These are phyloP conservation scores for Spodoptera picta DNA, from an alignment of 2,888 invertebrate genomes.

Conservation along the genomic window DNA sequence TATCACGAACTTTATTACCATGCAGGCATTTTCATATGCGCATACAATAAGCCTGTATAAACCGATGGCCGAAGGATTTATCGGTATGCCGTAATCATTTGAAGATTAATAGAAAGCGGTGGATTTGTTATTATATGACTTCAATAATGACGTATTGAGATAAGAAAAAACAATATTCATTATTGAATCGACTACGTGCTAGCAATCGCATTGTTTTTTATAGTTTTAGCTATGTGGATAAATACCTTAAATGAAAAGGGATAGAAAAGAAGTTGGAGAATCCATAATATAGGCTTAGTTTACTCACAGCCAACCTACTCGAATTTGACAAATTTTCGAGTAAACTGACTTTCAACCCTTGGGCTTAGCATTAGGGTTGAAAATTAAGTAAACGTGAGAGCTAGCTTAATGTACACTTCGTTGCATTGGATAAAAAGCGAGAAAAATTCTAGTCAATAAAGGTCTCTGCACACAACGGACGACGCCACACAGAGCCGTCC, in stretches of 20 bases:
- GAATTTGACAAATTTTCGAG: too few relatives aligned
- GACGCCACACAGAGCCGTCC: too few relatives aligned
- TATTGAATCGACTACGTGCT: constrained; percentile 17
- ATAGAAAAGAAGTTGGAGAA: constrained; percentile 3
- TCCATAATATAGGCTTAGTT: too few relatives aligned
- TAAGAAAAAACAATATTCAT: constrained; percentile 10
- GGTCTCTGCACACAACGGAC: too few relatives aligned
- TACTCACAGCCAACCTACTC: too few relatives aligned
- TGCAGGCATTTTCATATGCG: constrained; percentile 9
- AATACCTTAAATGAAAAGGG: not conserved
- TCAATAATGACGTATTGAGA: constrained; percentile 11
- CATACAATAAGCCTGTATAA: not conserved
- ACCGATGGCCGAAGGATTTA: constrained; percentile 9
- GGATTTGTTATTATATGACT: constrained; percentile 35
- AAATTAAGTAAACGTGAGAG: too few relatives aligned
- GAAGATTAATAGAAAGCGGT: constrained; percentile 29
- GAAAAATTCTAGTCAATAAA: too few relatives aligned
- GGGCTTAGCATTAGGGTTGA: too few relatives aligned
- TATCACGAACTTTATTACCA: constrained; percentile 32
- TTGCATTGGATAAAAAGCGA: too few relatives aligned
- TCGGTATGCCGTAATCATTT: constrained; percentile 18
- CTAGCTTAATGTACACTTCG: too few relatives aligned
- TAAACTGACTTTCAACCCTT: too few relatives aligned
- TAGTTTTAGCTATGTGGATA: constrained; percentile 3
- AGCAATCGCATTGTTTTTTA: constrained; percentile 16